phyloP scores from a whole-genome alignment of 2,888 invertebrate species.

The Listrodromus nycthemerus region DNA sequence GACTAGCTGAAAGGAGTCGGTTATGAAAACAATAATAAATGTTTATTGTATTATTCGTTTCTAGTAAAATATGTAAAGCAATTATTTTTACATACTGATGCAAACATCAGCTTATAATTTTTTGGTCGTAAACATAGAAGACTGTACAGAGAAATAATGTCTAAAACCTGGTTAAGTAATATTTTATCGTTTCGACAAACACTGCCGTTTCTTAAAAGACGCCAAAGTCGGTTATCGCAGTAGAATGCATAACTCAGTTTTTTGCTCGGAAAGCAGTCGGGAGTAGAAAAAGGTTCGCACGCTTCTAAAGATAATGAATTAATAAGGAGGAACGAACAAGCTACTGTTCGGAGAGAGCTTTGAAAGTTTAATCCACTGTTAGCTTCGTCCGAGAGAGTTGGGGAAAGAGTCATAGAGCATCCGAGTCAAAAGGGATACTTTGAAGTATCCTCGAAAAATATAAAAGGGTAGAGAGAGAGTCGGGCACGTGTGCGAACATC shows the following conservation, averaged over 20 bases:
- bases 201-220: neutral
- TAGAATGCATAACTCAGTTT: too few relatives aligned
- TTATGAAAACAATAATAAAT: too few relatives aligned
- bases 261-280: too few relatives aligned
- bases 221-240: too few relatives aligned
- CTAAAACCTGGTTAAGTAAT: neutral
- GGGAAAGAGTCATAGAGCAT: neutral
- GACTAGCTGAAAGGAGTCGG: too few relatives aligned
- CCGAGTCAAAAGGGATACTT: conserved; percentile 14
- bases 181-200: neutral
- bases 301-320: neutral
- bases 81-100: too few relatives aligned
- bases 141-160: neutral
- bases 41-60: too few relatives aligned
- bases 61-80: too few relatives aligned
- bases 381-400: neutral
- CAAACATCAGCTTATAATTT: too few relatives aligned
- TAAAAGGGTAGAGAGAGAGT: neutral
- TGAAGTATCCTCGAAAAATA: conserved; percentile 33
- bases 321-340: neutral
- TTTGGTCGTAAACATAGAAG: too few relatives aligned
- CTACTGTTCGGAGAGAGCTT: conserved; percentile 5
- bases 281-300: neutral
- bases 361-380: conserved; percentile 1
- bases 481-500: conserved; percentile 10